Conservation (phyloP, 2,113 vertebrate species). For the Notarius quadriscutis region DNA sequence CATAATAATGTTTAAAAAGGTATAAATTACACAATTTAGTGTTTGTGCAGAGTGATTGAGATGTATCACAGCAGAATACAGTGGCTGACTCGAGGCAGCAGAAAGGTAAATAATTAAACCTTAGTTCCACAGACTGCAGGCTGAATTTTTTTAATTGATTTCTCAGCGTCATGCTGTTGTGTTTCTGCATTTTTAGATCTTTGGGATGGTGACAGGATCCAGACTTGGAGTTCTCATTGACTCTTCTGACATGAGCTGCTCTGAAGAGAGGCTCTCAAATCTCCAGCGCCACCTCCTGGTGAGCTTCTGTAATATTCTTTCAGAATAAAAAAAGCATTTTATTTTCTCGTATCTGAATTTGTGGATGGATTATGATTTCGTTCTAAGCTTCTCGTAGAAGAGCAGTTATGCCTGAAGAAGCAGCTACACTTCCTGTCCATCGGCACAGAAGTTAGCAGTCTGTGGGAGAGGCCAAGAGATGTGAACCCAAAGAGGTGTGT, state of each 20-base stretch:
- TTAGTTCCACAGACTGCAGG: not conserved
- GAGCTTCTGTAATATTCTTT: conserved; percentile 39
- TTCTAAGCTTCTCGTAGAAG: conserved; percentile 72
- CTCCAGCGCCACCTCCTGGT: conserved; percentile 76
- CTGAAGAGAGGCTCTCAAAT: conserved; percentile 58
- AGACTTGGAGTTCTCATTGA: conserved; percentile 74
- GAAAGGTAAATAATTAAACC: conserved; percentile 69
- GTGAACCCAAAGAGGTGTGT: conserved; percentile 65
- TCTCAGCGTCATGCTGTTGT: not conserved
- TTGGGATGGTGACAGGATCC: conserved; percentile 75
- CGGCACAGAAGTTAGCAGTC: conserved; percentile 55
- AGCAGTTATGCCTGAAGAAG: conserved; percentile 77
- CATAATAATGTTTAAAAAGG: not conserved
- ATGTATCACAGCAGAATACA: conserved; percentile 70
- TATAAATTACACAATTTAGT: not conserved
- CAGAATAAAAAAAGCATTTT: not conserved
- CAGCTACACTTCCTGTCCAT: conserved; percentile 74
- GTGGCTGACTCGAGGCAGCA: conserved; percentile 77
- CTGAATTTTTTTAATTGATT: not conserved
- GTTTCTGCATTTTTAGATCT: conserved; percentile 65
- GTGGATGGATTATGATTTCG: not conserved
- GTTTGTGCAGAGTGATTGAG: conserved; percentile 67
- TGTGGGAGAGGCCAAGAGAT: conserved; percentile 69
- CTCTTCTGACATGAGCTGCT: conserved; percentile 58
- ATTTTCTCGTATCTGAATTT: not conserved